Base-by-base conservation (phyloP, 2,888 invertebrate genomes). In the Furcula furcula region DNA sequence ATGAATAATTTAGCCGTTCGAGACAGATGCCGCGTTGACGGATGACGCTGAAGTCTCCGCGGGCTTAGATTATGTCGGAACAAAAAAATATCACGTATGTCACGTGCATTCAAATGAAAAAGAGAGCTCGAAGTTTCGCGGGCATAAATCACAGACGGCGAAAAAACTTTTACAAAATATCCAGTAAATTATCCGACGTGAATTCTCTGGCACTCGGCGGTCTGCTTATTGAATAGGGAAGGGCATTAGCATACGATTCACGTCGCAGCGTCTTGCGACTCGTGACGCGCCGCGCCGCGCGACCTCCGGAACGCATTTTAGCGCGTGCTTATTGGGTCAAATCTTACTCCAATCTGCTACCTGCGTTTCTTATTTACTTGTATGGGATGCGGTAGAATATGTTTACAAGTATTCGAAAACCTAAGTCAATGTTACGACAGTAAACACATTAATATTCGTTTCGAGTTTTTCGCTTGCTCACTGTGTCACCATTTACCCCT, bases 181-280 rank as follows among this genome's bases (percentile, higher is more conserved):
- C 85, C 85, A 87, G 88, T 86, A 87, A 87, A 88, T 87, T 88
- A 87, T 87, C 86, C 84, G 85, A 86, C 87, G 87, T 86, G 88
- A 86, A 83, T 84, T 85, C 81, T 87, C 76, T 76, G 83, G 84
- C 84, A 82, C 84, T 86, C 78, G 81, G 82, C 77, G 85, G 87
- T 82, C 84, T 81, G 85, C 84, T 87, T 88, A 88, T 88, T 88
- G 88, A 88, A 88, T 87, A 87, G 86, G 83, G 76, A 74, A 67
- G 56, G 61, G 65, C 69, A 85, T 87, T 88, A 87, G 84, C 84
- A 87, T 87, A 85, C 88, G 69, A 61, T 63, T 81, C 88, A 87
- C 87, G 87, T 87, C 82, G 78, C 59, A 45, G 63, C 73, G 68
- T 72, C 77, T 76, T 71, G 76, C 71, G 75, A 67, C 76, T 73